These are phyloP conservation scores for Luehdorfia chinensis DNA, from an alignment of 1,140 invertebrate genomes.

Conservation along the genomic window DNA sequence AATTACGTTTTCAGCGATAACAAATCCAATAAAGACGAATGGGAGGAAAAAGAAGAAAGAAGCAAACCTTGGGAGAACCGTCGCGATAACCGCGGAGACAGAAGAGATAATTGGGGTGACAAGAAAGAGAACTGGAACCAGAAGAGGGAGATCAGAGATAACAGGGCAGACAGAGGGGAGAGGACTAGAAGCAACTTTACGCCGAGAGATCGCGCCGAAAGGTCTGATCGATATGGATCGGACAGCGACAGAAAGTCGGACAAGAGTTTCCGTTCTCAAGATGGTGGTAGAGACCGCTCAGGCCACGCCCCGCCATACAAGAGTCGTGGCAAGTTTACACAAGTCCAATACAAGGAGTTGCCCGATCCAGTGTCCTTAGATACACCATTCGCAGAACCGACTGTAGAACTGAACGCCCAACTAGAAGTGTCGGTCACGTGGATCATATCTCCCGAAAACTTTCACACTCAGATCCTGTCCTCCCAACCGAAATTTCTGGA, in stretches of 20 bases:
- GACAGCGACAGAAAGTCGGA: conserved; percentile 53
- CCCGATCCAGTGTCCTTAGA: conserved; percentile 40
- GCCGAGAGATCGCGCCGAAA: conserved; percentile 49
- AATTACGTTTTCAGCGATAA: conserved; percentile 46
- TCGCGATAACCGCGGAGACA: conserved; percentile 36
- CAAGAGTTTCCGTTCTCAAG: conserved; percentile 46
- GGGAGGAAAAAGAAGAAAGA: conserved; percentile 23
- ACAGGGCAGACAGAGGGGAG: conserved; percentile 23
- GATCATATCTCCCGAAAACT: conserved; percentile 79
- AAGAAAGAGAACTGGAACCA: conserved; percentile 54
- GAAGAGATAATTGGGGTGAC: conserved; percentile 48
- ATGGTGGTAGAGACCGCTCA: conserved; percentile 32
- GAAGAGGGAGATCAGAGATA: conserved; percentile 40
- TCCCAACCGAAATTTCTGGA: conserved; percentile 77
- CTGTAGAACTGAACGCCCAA: conserved; percentile 49
- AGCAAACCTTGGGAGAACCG: conserved; percentile 10
- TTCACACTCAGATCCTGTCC: conserved; percentile 81
- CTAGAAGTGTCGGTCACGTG: conserved; percentile 65
- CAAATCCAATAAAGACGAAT: conserved; percentile 42
- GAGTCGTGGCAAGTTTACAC: conserved; percentile 41
- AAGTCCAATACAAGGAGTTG: conserved; percentile 54
- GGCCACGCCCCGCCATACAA: conserved; percentile 46
- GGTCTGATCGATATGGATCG: conserved; percentile 34
- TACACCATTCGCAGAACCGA: conserved; percentile 39
- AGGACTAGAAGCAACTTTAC: conserved; percentile 50